Evolutionary conservation across 2,888 invertebrate genomes (phyloP).

Genomic region (Hyposoter didymator): DNA sequence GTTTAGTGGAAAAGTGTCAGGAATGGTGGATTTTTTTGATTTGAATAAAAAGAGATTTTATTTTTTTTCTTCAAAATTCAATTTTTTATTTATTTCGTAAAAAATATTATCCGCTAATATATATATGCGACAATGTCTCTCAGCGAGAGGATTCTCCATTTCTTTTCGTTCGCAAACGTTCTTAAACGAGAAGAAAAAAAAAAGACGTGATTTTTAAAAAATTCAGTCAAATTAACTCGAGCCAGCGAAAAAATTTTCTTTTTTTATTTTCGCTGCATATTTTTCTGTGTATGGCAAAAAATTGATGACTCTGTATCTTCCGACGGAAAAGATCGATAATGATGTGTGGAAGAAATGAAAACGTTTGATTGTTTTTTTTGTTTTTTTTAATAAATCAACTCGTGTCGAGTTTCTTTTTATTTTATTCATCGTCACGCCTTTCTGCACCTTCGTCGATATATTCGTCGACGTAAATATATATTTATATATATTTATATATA

Average conservation of each 20-base stretch:
- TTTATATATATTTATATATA: slow-evolving; percentile 71
- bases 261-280: neutral
- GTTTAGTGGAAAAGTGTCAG: neutral
- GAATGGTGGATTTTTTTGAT: neutral
- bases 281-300: slow-evolving; percentile 23
- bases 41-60: slow-evolving; percentile 21
- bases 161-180: slow-evolving; percentile 38
- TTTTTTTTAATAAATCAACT: slow-evolving; percentile 59
- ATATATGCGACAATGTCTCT: slow-evolving; percentile 61
- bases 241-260: neutral
- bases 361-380: neutral
- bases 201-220: slow-evolving; percentile 23
- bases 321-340: slow-evolving; percentile 44
- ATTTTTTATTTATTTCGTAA: slow-evolving; percentile 70
- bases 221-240: slow-evolving; percentile 6
- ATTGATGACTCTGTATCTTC: slow-evolving; percentile 34
- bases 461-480: slow-evolving; percentile 68
- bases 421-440: slow-evolving; percentile 49
- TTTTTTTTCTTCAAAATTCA: slow-evolving; percentile 50
- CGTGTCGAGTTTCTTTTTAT: slow-evolving; percentile 69
- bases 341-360: slow-evolving; percentile 42
- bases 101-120: slow-evolving; percentile 68
- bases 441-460: slow-evolving; percentile 67
- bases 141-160: slow-evolving; percentile 27
- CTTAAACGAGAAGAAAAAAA: slow-evolving; percentile 33